These are phyloP conservation scores for Potamarius usumacintae DNA, from an alignment of 2,113 vertebrate species.

Conservation along the genomic window DNA sequence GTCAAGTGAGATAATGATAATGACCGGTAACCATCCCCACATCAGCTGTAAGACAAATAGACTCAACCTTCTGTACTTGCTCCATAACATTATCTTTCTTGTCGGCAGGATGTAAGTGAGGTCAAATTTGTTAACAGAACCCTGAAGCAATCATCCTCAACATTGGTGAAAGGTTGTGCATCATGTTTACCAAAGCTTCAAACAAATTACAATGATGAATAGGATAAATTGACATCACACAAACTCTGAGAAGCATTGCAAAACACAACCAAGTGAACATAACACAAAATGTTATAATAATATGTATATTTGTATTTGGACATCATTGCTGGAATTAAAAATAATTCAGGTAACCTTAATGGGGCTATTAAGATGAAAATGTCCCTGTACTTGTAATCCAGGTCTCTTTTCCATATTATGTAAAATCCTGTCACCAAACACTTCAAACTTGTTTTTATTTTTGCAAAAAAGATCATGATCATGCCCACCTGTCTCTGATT, in stretches of 20 bases:
- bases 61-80: background rate
- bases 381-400: no score
- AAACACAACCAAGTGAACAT: no score
- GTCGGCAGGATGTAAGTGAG: no score
- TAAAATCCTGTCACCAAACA: no score
- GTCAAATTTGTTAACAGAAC: background rate
- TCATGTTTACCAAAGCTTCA: background rate
- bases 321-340: background rate
- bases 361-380: no score
- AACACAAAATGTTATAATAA: no score
- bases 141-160: background rate
- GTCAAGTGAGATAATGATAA: background rate
- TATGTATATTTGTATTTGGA: no score
- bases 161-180: background rate
- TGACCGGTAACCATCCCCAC: background rate
- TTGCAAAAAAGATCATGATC: background rate
- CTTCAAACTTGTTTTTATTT: no score
- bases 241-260: no score
- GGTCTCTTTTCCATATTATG: no score
- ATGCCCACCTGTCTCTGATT: background rate
- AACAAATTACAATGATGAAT: background rate
- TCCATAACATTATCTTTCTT: background rate
- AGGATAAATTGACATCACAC: background rate
- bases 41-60: background rate
- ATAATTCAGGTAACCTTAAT: no score